Percentiles rank a stretch among this genome's conserved stretches.
phyloP scores from a whole-genome alignment of 2,888 invertebrate species.

The Heliconius sara region DNA sequence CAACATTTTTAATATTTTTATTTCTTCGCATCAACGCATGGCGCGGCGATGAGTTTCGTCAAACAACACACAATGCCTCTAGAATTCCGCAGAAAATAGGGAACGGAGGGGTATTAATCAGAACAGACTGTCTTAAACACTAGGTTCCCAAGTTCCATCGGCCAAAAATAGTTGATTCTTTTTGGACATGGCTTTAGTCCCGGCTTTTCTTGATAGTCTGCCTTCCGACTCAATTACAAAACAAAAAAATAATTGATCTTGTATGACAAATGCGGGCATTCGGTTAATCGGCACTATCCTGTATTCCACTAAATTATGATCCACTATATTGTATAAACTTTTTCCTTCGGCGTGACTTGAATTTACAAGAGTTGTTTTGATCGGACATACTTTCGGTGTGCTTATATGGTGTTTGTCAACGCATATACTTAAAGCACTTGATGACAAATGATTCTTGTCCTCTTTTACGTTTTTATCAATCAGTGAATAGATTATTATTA shows the following conservation, averaged over 20 bases:
- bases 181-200: too few relatives aligned
- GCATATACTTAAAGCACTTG: neutral
- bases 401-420: neutral
- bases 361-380: neutral
- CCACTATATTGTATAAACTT: too few relatives aligned
- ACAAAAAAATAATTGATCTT: neutral
- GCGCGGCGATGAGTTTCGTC: too few relatives aligned
- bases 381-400: neutral
- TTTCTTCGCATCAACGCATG: neutral
- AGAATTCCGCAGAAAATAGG: neutral
- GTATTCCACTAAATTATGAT: too few relatives aligned
- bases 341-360: too few relatives aligned
- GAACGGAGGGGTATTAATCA: neutral
- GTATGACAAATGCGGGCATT: neutral
- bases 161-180: too few relatives aligned
- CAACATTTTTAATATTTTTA: neutral
- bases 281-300: neutral
- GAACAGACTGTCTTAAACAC: neutral
- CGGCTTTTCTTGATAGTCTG: too few relatives aligned
- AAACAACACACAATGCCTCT: neutral
- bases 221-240: too few relatives aligned
- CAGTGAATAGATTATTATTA: neutral
- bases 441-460: neutral
- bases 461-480: conserved; percentile 5
- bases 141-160: too few relatives aligned